phyloP scores from a whole-genome alignment of 2,888 invertebrate species.

The Dolichomitus sp. region DNA sequence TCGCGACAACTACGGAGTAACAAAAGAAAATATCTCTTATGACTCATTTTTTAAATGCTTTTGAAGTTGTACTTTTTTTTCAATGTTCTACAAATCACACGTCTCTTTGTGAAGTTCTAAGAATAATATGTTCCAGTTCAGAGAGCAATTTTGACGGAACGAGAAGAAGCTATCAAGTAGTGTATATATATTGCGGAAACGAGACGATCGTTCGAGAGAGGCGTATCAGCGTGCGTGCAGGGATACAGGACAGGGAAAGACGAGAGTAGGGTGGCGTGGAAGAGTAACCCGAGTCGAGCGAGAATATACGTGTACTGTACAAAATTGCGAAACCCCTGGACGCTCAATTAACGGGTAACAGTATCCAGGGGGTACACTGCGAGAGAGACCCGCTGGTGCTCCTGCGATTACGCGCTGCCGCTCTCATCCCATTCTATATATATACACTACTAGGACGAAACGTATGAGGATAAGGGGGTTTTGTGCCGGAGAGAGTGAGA shows the following conservation, averaged over 20 bases:
- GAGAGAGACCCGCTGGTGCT: constrained; percentile 47
- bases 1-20: too few relatives aligned
- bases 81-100: too few relatives aligned
- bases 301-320: constrained; percentile 60
- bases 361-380: constrained; percentile 60
- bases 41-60: too few relatives aligned
- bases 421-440: constrained; percentile 1
- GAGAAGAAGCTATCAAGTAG: constrained; percentile 18
- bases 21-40: too few relatives aligned
- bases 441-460: constrained; percentile 6
- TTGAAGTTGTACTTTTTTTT: too few relatives aligned
- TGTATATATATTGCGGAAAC: constrained; percentile 19
- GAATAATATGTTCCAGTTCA: not conserved
- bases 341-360: constrained; percentile 77
- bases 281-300: constrained; percentile 61
- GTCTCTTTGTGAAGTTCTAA: not conserved
- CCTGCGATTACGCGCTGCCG: constrained; percentile 59
- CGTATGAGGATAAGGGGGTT: constrained; percentile 12
- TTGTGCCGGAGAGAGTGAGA: not conserved
- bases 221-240: constrained; percentile 22
- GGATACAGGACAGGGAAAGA: not conserved
- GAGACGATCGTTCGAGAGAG: not conserved
- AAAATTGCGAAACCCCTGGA: constrained; percentile 77
- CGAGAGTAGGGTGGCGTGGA: constrained; percentile 29
- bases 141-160: not conserved